These are phyloP conservation scores for Grammomys surdaster DNA, from an alignment of 2,113 vertebrate species.

Conservation along the genomic window DNA sequence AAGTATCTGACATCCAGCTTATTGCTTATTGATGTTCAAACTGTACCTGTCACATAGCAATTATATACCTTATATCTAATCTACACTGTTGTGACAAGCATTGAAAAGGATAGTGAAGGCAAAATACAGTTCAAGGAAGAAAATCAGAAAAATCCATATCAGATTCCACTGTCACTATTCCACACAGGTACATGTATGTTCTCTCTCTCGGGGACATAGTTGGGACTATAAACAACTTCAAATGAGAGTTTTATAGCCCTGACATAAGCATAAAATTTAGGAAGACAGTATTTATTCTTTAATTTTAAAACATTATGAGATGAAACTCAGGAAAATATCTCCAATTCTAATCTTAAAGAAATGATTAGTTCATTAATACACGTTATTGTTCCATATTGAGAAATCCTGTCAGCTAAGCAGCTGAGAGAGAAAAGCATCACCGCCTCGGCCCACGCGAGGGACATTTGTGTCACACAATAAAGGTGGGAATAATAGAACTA, in stretches of 20 bases:
- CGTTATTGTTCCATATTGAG: background rate
- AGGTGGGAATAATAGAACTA: background rate
- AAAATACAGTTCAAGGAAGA: background rate
- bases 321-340: conserved; percentile 2
- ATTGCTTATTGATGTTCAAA: background rate
- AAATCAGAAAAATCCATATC: background rate
- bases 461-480: background rate
- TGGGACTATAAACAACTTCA: background rate
- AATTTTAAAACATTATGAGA: conserved; percentile 6
- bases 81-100: background rate
- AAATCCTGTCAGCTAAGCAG: background rate
- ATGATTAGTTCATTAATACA: background rate
- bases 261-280: background rate
- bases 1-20: background rate
- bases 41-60: conserved; percentile 12
- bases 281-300: background rate
- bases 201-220: background rate
- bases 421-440: background rate
- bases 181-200: background rate
- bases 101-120: background rate
- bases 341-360: background rate
- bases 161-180: background rate
- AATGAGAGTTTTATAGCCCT: background rate
- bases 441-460: background rate
- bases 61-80: background rate